Conservation (phyloP, 2,888 invertebrate genomes). For the Horisme vitalbata region DNA sequence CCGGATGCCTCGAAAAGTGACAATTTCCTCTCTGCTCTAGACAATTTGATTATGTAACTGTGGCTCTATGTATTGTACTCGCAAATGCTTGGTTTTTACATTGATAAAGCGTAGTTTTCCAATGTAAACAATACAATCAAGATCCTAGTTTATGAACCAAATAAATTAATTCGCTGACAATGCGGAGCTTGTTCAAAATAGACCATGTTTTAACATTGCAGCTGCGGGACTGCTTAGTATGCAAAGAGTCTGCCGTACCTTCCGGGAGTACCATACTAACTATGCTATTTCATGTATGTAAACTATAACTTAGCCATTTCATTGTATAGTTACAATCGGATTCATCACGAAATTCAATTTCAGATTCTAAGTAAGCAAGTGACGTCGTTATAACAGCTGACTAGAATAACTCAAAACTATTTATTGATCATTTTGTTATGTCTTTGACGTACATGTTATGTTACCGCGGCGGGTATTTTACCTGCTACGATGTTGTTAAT, state of each 20-base stretch:
- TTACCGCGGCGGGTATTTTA: slow-evolving; percentile 24
- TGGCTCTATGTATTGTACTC: slow-evolving; percentile 13
- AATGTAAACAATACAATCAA: slow-evolving; percentile 22
- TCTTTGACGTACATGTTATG: slow-evolving; percentile 3
- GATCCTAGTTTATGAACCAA: slow-evolving; percentile 23
- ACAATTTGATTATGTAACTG: slow-evolving; percentile 32
- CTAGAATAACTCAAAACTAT: background rate
- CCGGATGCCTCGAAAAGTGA: slow-evolving; percentile 62
- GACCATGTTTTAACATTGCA: slow-evolving; percentile 44
- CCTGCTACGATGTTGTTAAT: slow-evolving; percentile 46
- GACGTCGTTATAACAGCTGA: background rate
- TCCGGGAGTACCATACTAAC: slow-evolving; percentile 31
- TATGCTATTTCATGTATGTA: slow-evolving; percentile 29
- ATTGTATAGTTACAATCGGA: slow-evolving; percentile 11
- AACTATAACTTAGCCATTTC: too few relatives aligned
- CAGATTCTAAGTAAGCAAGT: background rate
- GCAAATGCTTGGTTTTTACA: slow-evolving; percentile 9
- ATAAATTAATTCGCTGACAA: slow-evolving; percentile 34
- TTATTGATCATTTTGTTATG: slow-evolving; percentile 10
- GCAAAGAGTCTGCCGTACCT: slow-evolving; percentile 26
- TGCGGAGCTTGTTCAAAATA: slow-evolving; percentile 32
- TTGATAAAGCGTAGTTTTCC: slow-evolving; percentile 24
- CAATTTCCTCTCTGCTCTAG: slow-evolving; percentile 56
- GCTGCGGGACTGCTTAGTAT: slow-evolving; percentile 42
- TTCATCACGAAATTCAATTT: slow-evolving; percentile 8